phyloP scores from a whole-genome alignment of 2,797 vertebrate species.

The Xenopus petersii region DNA sequence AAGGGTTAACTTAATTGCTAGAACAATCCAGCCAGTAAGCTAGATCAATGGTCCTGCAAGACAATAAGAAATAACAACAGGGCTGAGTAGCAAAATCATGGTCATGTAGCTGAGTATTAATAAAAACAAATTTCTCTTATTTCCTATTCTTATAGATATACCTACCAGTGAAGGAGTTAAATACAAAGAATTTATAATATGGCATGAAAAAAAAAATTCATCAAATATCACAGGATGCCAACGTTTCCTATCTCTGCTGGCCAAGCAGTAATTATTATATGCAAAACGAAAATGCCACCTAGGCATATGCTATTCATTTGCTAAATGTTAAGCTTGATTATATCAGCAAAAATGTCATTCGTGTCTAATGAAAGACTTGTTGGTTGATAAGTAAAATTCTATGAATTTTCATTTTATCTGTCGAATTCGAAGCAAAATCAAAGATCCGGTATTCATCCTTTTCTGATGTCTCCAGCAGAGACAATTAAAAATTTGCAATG shows the following conservation, averaged over 20 bases:
- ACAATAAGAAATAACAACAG: too few relatives aligned
- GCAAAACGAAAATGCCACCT: slow-evolving; percentile 17
- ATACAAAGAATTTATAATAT: slow-evolving; percentile 6
- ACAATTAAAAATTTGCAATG: too few relatives aligned
- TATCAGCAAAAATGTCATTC: slow-evolving; percentile 31
- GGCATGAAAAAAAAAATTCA: background rate
- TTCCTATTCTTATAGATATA: too few relatives aligned
- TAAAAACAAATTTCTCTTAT: too few relatives aligned
- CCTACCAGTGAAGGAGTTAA: slow-evolving; percentile 9
- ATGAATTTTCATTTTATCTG: slow-evolving; percentile 13
- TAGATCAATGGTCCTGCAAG: too few relatives aligned
- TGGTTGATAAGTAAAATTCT: slow-evolving; percentile 1
- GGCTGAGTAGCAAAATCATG: too few relatives aligned
- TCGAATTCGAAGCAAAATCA: background rate
- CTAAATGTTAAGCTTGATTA: slow-evolving; percentile 22
- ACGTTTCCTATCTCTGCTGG: slow-evolving; percentile 8
- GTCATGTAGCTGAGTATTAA: too few relatives aligned
- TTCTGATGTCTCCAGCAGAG: background rate
- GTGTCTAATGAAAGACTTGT: background rate
- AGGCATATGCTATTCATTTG: slow-evolving; percentile 15
- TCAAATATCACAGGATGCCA: background rate
- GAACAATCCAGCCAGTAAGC: too few relatives aligned
- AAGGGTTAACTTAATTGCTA: too few relatives aligned
- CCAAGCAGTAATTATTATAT: slow-evolving; percentile 25
- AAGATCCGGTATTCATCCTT: background rate